phyloP scores from a whole-genome alignment of 2,113 vertebrate species.

The Myocastor coypus region DNA sequence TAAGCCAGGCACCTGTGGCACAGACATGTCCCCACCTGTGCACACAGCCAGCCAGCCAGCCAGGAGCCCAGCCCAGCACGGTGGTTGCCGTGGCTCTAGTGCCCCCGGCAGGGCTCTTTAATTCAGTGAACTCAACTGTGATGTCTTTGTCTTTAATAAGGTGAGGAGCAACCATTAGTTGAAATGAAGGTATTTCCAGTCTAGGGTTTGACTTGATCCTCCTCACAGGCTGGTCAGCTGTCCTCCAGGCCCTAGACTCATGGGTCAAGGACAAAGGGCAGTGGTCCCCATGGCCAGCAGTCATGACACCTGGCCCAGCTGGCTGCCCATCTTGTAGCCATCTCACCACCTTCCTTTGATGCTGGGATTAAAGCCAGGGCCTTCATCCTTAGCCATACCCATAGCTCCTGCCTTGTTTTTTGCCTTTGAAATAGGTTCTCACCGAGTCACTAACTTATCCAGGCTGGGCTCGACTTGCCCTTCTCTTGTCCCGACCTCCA shows the following conservation, averaged over 20 bases:
- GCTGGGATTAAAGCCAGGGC: not conserved
- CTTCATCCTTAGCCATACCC: not conserved
- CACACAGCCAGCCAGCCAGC: accelerated
- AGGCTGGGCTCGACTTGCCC: not conserved
- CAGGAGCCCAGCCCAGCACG: not conserved
- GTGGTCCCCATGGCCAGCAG: not conserved
- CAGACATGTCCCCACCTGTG: accelerated
- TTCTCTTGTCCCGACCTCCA: not conserved
- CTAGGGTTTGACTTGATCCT: not conserved
- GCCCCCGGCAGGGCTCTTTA: not conserved
- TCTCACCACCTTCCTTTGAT: not conserved
- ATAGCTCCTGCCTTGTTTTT: not conserved
- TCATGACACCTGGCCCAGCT: not conserved
- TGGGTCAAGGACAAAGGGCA: not conserved
- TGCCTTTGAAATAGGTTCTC: not conserved
- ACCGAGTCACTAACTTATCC: not conserved
- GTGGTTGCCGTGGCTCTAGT: not conserved
- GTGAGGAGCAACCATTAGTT: not conserved
- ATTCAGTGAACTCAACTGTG: not conserved
- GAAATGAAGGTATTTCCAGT: not conserved
- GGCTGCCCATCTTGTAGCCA: not conserved
- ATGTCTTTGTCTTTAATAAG: not conserved
- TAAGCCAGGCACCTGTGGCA: not conserved
- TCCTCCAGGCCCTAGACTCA: not conserved
- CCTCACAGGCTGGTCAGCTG: not conserved